Evolutionary conservation across 2,797 vertebrate species (phyloP).

Genomic region (Enteromius unitaeniatus): DNA sequence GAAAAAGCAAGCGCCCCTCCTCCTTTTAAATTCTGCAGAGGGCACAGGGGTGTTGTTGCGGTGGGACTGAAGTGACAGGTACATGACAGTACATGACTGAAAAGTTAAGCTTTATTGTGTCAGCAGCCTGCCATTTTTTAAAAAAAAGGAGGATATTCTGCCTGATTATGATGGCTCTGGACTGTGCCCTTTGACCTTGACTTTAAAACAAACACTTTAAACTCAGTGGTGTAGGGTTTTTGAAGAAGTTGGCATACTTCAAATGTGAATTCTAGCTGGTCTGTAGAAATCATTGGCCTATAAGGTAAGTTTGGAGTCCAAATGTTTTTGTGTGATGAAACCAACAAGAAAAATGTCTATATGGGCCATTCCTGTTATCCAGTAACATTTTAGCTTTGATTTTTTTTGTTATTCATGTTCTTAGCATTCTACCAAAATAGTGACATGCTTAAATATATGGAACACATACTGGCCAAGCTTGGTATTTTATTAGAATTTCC

Average conservation of each 20-base stretch:
- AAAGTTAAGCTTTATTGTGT: constrained; percentile 22
- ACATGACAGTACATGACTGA: constrained; percentile 31
- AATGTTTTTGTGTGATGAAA: neutral
- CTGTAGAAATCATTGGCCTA: neutral
- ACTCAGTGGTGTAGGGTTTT: neutral
- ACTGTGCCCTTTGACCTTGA: constrained; percentile 1
- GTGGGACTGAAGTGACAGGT: constrained; percentile 34
- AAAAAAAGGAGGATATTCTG: neutral
- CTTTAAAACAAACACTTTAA: neutral
- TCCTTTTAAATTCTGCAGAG: constrained; percentile 39
- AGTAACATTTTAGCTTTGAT: too few species aligned
- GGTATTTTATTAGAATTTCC: too few species aligned
- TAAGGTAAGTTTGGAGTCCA: neutral
- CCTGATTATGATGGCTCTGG: neutral
- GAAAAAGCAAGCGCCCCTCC: constrained; percentile 43
- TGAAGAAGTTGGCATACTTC: neutral
- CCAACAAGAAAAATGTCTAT: neutral
- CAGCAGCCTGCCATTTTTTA: neutral
- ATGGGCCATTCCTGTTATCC: neutral
- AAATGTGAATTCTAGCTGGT: neutral
- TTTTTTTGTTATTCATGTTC: too few species aligned
- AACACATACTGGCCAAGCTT: too few species aligned
- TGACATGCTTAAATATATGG: too few species aligned
- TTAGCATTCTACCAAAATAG: too few species aligned
- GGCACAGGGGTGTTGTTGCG: constrained; percentile 12